These are phyloP conservation scores for Parnassius apollo DNA, from an alignment of 2,888 invertebrate genomes.

Conservation along the genomic window DNA sequence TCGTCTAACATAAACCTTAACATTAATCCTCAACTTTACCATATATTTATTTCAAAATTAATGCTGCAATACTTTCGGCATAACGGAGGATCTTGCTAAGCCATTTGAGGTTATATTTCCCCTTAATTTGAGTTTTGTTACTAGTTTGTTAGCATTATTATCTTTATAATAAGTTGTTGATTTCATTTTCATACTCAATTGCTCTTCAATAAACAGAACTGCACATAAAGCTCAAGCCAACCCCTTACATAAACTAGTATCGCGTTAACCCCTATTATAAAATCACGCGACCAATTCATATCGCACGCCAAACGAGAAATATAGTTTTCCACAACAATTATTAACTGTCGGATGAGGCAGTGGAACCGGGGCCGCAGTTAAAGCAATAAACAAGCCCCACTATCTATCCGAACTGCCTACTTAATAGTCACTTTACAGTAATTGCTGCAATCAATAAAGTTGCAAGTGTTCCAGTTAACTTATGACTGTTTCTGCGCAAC, in stretches of 20 bases:
- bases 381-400: slow-evolving; percentile 57
- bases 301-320: slow-evolving; percentile 63
- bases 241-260: slow-evolving; percentile 56
- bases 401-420: slow-evolving; percentile 54
- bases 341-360: slow-evolving; percentile 56
- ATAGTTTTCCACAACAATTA: slow-evolving; percentile 61
- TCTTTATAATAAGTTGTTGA: too few species aligned
- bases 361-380: slow-evolving; percentile 58
- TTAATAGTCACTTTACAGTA: slow-evolving; percentile 59
- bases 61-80: too few species aligned
- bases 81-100: too few species aligned
- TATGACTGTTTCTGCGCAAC: slow-evolving; percentile 32
- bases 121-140: too few species aligned
- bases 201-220: slow-evolving; percentile 3
- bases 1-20: too few species aligned
- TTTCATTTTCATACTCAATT: background rate
- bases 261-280: slow-evolving; percentile 63
- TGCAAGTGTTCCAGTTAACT: slow-evolving; percentile 38
- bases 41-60: too few species aligned
- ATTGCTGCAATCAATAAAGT: slow-evolving; percentile 53
- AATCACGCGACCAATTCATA: slow-evolving; percentile 62
- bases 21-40: too few species aligned
- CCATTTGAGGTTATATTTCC: too few species aligned
- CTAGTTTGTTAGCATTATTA: too few species aligned
- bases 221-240: slow-evolving; percentile 38